These are phyloP conservation scores for Odiellus spinosus DNA, from an alignment of 2,888 invertebrate genomes.

Conservation along the genomic window DNA sequence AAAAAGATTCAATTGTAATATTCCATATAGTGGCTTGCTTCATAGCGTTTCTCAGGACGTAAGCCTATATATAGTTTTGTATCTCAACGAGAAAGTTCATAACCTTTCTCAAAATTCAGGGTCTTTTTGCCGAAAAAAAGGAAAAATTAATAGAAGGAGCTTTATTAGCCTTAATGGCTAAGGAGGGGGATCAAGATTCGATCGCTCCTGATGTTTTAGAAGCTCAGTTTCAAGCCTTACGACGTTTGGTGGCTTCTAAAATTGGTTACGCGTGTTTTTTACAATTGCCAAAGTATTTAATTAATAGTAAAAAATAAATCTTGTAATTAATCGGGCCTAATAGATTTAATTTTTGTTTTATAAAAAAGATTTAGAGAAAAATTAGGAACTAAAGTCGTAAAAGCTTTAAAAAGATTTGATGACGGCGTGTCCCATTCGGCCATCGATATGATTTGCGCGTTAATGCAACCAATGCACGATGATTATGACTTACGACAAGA, in stretches of 20 bases:
- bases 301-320: slow-evolving; percentile 1
- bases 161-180: slow-evolving; percentile 62
- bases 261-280: slow-evolving; percentile 95
- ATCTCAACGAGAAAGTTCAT: not conserved
- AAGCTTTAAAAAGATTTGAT: slow-evolving; percentile 69
- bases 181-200: slow-evolving; percentile 46
- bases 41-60: slow-evolving; percentile 95
- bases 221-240: slow-evolving; percentile 83
- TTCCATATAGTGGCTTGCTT: slow-evolving; percentile 90
- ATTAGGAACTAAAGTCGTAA: slow-evolving; percentile 79
- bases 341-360: too few species aligned
- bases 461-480: slow-evolving; percentile 94
- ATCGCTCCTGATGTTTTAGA: slow-evolving; percentile 52
- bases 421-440: slow-evolving; percentile 88
- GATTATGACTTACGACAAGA: slow-evolving; percentile 94
- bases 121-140: slow-evolving; percentile 38
- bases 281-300: slow-evolving; percentile 54
- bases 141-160: slow-evolving; percentile 87
- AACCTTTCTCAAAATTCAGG: not conserved
- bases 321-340: not conserved
- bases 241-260: slow-evolving; percentile 88
- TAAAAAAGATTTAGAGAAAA: slow-evolving; percentile 49
- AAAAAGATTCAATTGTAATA: slow-evolving; percentile 88
- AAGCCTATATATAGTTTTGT: slow-evolving; percentile 32
- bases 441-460: slow-evolving; percentile 87